Base-by-base conservation (phyloP, 2,113 vertebrate species). In the Lophotis ruficrista region DNA sequence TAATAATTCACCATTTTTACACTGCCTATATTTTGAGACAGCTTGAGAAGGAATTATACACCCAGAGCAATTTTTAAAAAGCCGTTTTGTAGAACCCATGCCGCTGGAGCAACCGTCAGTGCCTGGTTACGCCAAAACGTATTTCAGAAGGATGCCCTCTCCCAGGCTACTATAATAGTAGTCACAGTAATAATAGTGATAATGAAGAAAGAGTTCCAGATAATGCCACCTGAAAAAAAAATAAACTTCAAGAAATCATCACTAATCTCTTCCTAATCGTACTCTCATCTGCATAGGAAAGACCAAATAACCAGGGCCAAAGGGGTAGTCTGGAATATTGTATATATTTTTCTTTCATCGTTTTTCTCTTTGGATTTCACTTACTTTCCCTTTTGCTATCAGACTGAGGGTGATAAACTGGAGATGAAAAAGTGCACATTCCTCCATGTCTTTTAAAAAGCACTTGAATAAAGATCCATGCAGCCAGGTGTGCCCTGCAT, bases 371-470 rank as follows among this genome's bases (percentile, higher is more conserved):
- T 66, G 82, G 62, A 71, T 87, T 94, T 94, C 57, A 76, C 66
- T 61, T 38, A 19, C 35, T 19, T 76, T 54, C 86, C 72, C 47
- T 75, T 79, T 56, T 61, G 66, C 86, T 87, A 70, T 86, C 87
- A 86, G 65, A 64, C 66, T 41, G 75, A 64, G 65, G 60, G 70
- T 82, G 96, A 93, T 95, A 92, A 96, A 92, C 83, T 53, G 72
- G 73, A 92, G 85, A 91, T 3, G 23, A 94, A 95, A 94, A 94
- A 65, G 60, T 48, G 83, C 87, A n/a, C 62, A 50, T 89, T 95
- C 72, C 56, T n/a, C 69, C 57, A 12, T 71, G 89, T 90, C 80
- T 90, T 81, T 94, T 89, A 58, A 90, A 97, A 94, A 93, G 75
- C 90, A 70, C 93, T 85, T 77, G 79, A 93, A 82, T 68, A 93